Percentiles rank a stretch among this genome's conserved stretches.
These are phyloP conservation scores for Pseudococcus viburni DNA, from an alignment of 2,888 invertebrate genomes.

Conservation along the genomic window DNA sequence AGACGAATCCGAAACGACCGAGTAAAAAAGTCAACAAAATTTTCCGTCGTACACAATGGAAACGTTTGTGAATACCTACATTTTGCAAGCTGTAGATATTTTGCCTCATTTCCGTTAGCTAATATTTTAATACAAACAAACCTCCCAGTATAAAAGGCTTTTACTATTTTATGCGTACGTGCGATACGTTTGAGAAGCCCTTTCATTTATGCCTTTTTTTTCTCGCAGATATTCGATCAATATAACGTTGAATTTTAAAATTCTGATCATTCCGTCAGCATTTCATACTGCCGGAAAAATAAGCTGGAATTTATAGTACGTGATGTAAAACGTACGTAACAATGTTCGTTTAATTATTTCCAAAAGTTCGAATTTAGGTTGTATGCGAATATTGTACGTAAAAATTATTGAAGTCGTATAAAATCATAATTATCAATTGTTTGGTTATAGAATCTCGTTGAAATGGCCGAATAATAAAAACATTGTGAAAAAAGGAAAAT, in stretches of 20 bases:
- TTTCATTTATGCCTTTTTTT: conserved; percentile 11
- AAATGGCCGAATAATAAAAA: too few relatives aligned
- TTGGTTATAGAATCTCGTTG: too few relatives aligned
- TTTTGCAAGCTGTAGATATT: conserved; percentile 8
- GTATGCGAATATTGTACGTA: neutral
- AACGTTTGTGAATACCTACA: neutral
- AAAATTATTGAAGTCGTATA: too few relatives aligned
- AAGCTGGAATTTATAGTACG: conserved; percentile 14
- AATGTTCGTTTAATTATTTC: conserved; percentile 4
- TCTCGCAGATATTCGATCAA: neutral
- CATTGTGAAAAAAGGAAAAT: too few relatives aligned
- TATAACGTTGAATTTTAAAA: conserved; percentile 41
- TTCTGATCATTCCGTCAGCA: conserved; percentile 21
- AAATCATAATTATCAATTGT: too few relatives aligned
- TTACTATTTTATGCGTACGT: conserved; percentile 38
- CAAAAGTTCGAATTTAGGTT: neutral
- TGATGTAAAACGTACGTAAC: neutral
- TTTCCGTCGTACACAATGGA: neutral
- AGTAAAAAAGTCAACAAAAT: conserved; percentile 12
- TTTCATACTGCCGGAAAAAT: neutral
- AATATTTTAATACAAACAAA: conserved; percentile 37
- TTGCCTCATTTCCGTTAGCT: conserved; percentile 27
- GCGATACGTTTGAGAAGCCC: neutral
- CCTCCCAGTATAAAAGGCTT: neutral
- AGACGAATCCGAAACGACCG: neutral